Base-by-base conservation (phyloP, 2,113 vertebrate genomes). In the Larimichthys polyactis region DNA sequence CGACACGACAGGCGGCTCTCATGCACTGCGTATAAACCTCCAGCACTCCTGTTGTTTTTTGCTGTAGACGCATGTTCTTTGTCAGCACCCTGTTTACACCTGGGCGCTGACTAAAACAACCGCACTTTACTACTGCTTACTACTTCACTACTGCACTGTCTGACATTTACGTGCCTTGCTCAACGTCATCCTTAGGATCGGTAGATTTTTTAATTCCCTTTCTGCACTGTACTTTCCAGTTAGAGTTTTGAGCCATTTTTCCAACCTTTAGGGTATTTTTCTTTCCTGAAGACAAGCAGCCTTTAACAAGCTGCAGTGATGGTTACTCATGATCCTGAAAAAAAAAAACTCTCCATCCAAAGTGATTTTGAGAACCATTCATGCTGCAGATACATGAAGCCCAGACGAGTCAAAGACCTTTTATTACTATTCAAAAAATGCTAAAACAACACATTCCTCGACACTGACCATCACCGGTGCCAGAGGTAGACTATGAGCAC, bases 401-500 rank as follows among this genome's bases (percentile, higher is more conserved):
- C 43, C 17, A 57, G 59, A 55, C 58, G 15, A 63, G 71, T 59
- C 71, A 29, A 44, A 58, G 52, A 49, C 24, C 40, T 75, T 78
- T 57, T 68, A 71, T 63, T 71, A 32, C 75, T 22, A 40, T 49
- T 62, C 12, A 14, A 51, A 69, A 78, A 69, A 55, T 67, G 71
- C 74, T 75, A 78, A 70, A 74, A 73, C 77, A 81, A 81, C 69
- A 78, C 82, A 75, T 77, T 82, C 68, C 65, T 59, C 9, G 2
- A 80, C 79, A 49, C 63, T 79, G 83, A 80, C 83, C 76, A 44
- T 49, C 11, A 32, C 24, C 51, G 6, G 27, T 24, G 72, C 67
- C 83, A 77, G 79, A 70, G 44, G 36, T 14, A 15, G 58, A 19
- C 60, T 71, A 16, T 20, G 49, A 78, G 63, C 43, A n/a, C 40